Evolutionary conservation across 2,113 vertebrate genomes (phyloP).

Genomic region (Boleophthalmus pectinirostris): DNA sequence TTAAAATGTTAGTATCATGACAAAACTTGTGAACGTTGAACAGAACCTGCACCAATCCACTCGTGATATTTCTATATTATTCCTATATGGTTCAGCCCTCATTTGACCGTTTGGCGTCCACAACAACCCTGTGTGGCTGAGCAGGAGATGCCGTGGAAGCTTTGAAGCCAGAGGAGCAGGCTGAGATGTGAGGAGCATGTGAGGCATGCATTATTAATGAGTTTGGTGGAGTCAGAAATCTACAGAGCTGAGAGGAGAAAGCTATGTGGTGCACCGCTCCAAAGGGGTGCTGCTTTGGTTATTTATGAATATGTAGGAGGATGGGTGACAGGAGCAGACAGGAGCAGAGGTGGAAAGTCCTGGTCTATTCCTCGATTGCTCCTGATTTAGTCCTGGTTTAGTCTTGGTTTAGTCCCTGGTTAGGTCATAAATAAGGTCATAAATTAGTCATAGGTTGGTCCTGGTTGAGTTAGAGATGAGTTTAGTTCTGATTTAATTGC

Average conservation of each 20-base stretch:
- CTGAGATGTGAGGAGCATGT: conserved; percentile 67
- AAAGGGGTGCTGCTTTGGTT: not conserved
- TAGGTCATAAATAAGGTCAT: too few relatives aligned
- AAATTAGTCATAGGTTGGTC: too few relatives aligned
- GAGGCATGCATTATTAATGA: conserved; percentile 70
- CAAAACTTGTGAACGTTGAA: too few relatives aligned
- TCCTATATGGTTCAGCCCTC: too few relatives aligned
- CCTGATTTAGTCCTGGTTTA: not conserved
- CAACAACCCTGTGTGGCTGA: conserved; percentile 15
- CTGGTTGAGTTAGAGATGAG: too few relatives aligned
- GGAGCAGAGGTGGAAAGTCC: not conserved
- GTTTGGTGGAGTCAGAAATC: conserved; percentile 35
- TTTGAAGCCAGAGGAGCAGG: conserved; percentile 60
- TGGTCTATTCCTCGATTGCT: not conserved
- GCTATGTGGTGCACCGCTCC: not conserved
- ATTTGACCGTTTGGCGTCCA: not conserved
- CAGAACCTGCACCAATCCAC: too few relatives aligned
- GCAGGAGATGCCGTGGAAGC: conserved; percentile 20
- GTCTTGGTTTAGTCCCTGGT: not conserved
- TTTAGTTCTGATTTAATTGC: too few relatives aligned
- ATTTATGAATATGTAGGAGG: not conserved
- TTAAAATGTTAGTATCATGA: too few relatives aligned
- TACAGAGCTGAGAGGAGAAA: not conserved
- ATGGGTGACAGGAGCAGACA: not conserved
- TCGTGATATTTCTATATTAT: too few relatives aligned